Evolutionary conservation across 2,888 invertebrate genomes (phyloP).

Genomic region (Andrena camellia): DNA sequence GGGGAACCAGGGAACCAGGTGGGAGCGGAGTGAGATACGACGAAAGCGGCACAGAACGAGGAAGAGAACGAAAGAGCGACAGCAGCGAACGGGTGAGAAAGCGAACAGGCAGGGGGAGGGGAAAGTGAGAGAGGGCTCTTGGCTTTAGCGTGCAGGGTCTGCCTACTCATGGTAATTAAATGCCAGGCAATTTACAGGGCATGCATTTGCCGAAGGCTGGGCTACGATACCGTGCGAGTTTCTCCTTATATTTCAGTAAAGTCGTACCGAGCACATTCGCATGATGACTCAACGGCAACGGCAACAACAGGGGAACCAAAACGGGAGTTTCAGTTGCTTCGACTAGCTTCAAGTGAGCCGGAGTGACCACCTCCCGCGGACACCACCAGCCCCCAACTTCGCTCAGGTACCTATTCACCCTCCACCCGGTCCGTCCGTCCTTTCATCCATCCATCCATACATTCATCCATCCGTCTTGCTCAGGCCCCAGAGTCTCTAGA

Average conservation of each 20-base stretch:
- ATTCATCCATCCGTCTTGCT: constrained; percentile 20
- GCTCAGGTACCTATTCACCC: constrained; percentile 73
- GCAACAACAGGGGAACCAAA: constrained; percentile 24
- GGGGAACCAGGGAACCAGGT: too few species aligned
- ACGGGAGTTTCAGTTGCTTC: constrained; percentile 22
- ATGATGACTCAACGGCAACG: constrained; percentile 7
- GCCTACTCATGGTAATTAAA: constrained; percentile 84
- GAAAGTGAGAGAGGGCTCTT: constrained; percentile 65
- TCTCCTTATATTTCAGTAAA: constrained; percentile 61
- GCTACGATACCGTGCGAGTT: constrained; percentile 67
- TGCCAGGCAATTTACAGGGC: constrained; percentile 83
- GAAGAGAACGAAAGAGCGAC: constrained; percentile 55
- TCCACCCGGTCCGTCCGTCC: constrained; percentile 29
- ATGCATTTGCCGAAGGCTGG: constrained; percentile 79
- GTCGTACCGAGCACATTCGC: constrained; percentile 22
- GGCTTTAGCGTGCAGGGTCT: constrained; percentile 78
- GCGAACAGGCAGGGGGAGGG: constrained; percentile 28
- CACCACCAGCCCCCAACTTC: constrained; percentile 48
- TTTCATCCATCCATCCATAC: constrained; percentile 13
- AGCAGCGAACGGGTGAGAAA: constrained; percentile 22
- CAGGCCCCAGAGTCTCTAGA: constrained; percentile 30
- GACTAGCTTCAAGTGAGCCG: constrained; percentile 31
- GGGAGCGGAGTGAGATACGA: constrained; percentile 48
- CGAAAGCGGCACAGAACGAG: constrained; percentile 36
- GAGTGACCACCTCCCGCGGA: constrained; percentile 33